These are phyloP conservation scores for Geophilus truncorum DNA, from an alignment of 2,888 invertebrate species.

Conservation along the genomic window DNA sequence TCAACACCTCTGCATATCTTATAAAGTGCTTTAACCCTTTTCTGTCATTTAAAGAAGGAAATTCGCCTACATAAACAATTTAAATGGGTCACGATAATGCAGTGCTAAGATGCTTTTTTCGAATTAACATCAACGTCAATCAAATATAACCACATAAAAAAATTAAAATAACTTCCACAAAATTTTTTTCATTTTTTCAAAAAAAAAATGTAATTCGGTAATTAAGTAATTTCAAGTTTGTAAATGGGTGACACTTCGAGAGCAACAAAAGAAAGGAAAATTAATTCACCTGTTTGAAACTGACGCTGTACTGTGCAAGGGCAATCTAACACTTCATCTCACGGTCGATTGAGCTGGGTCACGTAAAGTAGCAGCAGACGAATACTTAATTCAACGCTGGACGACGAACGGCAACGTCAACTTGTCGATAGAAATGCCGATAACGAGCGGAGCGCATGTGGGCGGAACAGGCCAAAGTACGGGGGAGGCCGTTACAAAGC, in stretches of 20 bases:
- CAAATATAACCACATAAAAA: neutral
- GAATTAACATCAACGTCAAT: no score
- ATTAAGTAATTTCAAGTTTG: no score
- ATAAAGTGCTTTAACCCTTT: neutral
- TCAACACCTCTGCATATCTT: neutral
- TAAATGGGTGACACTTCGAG: no score
- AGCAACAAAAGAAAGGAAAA: neutral
- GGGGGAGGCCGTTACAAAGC: neutral
- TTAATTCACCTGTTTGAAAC: neutral
- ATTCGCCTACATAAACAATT: neutral
- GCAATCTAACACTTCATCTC: neutral
- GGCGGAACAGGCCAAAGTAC: neutral
- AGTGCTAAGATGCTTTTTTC: neutral
- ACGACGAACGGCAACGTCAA: neutral
- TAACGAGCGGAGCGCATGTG: neutral
- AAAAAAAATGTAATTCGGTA: no score
- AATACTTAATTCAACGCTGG: neutral
- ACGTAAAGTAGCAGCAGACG: neutral
- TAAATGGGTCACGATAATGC: neutral
- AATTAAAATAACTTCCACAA: neutral
- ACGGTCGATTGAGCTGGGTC: neutral
- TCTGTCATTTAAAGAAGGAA: neutral
- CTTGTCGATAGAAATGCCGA: neutral
- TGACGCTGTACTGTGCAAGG: neutral
- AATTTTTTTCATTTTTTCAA: no score